These are phyloP conservation scores for Odontomyia ornata DNA, from an alignment of 2,888 invertebrate species.

Conservation along the genomic window DNA sequence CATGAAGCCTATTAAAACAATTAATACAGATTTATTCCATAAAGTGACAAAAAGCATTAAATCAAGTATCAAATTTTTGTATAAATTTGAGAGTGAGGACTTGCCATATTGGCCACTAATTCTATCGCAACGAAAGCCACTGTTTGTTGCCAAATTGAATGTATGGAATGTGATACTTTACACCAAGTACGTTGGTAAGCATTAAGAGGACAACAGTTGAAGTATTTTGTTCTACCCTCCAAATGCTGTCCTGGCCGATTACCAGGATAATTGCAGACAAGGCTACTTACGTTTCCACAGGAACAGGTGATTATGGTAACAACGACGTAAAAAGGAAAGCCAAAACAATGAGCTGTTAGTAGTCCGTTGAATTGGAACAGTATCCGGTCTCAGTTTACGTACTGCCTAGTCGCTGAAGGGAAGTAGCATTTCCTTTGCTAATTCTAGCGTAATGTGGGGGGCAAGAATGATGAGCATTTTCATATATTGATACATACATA, in stretches of 20 bases:
- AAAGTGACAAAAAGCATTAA: no score
- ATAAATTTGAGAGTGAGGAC: no score
- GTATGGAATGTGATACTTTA: neutral
- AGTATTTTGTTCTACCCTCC: neutral
- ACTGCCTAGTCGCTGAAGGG: no score
- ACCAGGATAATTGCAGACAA: constrained; percentile 32
- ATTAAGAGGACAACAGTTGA: neutral
- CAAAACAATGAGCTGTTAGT: neutral
- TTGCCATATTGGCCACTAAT: no score
- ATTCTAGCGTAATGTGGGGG: no score
- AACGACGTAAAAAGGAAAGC: neutral
- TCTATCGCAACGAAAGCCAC: no score
- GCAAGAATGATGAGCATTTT: no score
- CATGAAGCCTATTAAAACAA: no score
- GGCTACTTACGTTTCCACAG: constrained; percentile 8
- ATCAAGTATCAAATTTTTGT: no score
- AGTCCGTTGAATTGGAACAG: constrained; percentile 8
- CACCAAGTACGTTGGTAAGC: neutral
- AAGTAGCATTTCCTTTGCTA: no score
- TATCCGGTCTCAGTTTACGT: constrained; percentile 9
- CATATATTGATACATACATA: no score
- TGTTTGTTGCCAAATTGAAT: neutral
- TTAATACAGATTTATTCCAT: no score
- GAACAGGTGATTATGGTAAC: constrained; percentile 8
- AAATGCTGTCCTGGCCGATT: constrained; percentile 5